Percentiles rank a stretch among this genome's conserved stretches.
Evolutionary conservation across 2,888 invertebrate species (phyloP).

Genomic region (Galerucella calmariensis): DNA sequence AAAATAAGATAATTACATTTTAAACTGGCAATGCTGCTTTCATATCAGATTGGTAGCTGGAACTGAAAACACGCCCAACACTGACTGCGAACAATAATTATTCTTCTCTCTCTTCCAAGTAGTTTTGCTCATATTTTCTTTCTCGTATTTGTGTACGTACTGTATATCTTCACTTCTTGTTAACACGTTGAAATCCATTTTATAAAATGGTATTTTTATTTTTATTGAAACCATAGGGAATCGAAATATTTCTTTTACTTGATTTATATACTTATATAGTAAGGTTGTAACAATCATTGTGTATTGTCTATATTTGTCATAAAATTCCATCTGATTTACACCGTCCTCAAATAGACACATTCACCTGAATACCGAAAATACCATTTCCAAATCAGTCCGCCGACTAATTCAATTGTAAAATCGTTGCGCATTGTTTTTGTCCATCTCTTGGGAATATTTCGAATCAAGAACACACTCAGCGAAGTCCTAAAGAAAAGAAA

Average conservation of each 20-base stretch:
- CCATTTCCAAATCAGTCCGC: conserved; percentile 27
- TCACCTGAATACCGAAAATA: conserved; percentile 30
- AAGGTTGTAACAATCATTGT: conserved; percentile 1
- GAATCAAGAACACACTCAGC: conserved; percentile 35
- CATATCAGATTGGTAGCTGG: too few relatives aligned
- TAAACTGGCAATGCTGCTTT: too few relatives aligned
- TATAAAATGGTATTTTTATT: not conserved
- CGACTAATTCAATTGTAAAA: conserved; percentile 33
- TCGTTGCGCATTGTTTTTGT: conserved; percentile 33
- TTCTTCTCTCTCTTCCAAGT: too few relatives aligned
- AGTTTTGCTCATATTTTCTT: too few relatives aligned
- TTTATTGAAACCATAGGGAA: not conserved
- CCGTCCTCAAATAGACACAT: conserved; percentile 13
- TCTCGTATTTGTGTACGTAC: too few relatives aligned
- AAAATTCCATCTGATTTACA: conserved; percentile 14
- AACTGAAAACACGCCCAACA: too few relatives aligned
- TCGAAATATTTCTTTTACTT: not conserved
- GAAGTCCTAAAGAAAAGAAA: conserved; percentile 38
- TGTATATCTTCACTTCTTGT: too few relatives aligned
- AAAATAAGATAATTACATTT: too few relatives aligned
- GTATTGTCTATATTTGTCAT: not conserved
- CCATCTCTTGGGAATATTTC: conserved; percentile 35
- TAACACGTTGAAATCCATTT: too few relatives aligned
- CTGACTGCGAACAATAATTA: too few relatives aligned
- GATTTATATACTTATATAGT: conserved; percentile 1